These are phyloP conservation scores for Poecilia latipinna DNA, from an alignment of 2,113 vertebrate genomes.

Conservation along the genomic window DNA sequence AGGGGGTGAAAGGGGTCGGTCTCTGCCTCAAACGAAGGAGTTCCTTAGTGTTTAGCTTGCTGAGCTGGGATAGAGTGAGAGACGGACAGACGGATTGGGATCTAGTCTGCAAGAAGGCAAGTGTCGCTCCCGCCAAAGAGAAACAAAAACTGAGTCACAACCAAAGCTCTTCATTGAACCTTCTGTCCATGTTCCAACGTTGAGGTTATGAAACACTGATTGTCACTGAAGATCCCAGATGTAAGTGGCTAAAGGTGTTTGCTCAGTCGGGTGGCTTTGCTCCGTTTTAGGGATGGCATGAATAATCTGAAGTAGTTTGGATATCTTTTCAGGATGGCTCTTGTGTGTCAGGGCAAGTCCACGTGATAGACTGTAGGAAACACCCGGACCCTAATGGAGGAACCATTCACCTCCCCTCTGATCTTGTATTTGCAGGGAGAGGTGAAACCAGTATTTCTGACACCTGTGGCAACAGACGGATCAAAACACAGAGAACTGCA, in stretches of 20 bases:
- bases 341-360: background rate
- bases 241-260: too few relatives aligned
- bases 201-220: background rate
- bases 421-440: slow-evolving; percentile 30
- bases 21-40: too few relatives aligned
- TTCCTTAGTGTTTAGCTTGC: too few relatives aligned
- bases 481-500: background rate
- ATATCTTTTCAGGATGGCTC: background rate
- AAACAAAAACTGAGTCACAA: background rate
- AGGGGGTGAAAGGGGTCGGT: too few relatives aligned
- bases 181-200: background rate
- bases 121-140: too few relatives aligned
- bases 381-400: background rate
- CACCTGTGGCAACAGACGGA: slow-evolving; percentile 35
- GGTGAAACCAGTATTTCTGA: slow-evolving; percentile 35
- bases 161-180: background rate
- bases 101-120: too few relatives aligned
- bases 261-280: too few relatives aligned
- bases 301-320: background rate
- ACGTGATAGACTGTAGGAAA: background rate
- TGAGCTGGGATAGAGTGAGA: too few relatives aligned
- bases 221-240: background rate
- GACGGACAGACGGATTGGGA: too few relatives aligned
- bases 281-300: too few relatives aligned
- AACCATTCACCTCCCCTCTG: too few relatives aligned